Conservation (phyloP, 92 coral and sea anemone species). For the Nematostella vectensis region DNA sequence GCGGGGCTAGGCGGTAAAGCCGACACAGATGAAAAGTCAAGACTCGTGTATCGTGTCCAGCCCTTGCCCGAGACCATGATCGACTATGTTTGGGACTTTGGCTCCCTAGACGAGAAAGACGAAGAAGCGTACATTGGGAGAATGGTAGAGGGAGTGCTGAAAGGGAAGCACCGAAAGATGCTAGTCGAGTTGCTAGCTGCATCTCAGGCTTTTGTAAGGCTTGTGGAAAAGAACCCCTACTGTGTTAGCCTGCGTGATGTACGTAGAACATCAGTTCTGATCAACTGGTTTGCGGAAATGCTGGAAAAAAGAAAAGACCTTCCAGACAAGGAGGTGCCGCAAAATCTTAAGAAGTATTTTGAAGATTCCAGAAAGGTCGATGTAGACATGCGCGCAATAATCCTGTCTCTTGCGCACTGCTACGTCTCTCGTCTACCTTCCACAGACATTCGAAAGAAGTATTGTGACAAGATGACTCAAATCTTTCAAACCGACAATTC, state of each 20-base stretch:
- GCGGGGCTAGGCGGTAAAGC: constrained; percentile 93
- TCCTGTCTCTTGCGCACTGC: constrained; percentile 90
- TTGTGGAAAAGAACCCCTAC: constrained; percentile 47
- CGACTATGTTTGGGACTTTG: constrained; percentile 98
- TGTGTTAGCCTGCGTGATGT: constrained; percentile 93
- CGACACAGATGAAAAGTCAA: constrained; percentile 69
- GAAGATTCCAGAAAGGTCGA: constrained; percentile 6
- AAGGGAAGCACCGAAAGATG: constrained; percentile 18
- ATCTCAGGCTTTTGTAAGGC: constrained; percentile 72
- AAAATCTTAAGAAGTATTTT: constrained; percentile 15
- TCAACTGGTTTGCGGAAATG: constrained; percentile 60
- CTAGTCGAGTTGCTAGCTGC: constrained; percentile 59
- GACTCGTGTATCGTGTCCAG: constrained; percentile 91
- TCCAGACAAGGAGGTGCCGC: constrained; percentile 2
- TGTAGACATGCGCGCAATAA: constrained; percentile 22
- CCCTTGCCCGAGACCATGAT: constrained; percentile 98
- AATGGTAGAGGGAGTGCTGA: constrained; percentile 66
- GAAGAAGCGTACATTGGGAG: constrained; percentile 80
- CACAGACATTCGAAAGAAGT: constrained; percentile 42
- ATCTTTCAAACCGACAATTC: constrained; percentile 22
- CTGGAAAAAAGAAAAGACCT: constrained; percentile 24
- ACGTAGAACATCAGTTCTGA: constrained; percentile 63
- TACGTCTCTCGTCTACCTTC: constrained; percentile 83
- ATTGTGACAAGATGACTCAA: constrained; percentile 35
- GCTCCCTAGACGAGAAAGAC: constrained; percentile 57